Conservation (phyloP, 2,888 invertebrate genomes). For the Endomychus coccineus region DNA sequence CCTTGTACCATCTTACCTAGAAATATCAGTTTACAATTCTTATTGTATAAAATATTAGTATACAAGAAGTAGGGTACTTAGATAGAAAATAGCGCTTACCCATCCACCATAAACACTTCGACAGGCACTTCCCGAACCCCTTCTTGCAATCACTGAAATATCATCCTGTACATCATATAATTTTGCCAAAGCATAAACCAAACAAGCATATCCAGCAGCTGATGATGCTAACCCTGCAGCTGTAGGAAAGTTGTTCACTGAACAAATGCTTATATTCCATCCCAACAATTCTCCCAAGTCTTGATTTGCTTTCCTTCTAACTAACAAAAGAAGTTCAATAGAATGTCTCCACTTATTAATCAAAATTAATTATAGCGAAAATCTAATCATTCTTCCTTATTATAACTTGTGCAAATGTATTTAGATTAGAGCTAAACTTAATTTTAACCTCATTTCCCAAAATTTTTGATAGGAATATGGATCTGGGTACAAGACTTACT, state of each 20-base stretch:
- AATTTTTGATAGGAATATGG: too few relatives aligned
- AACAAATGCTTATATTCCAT: constrained; percentile 76
- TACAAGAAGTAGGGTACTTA: too few relatives aligned
- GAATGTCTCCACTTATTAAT: too few relatives aligned
- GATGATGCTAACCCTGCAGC: constrained; percentile 97
- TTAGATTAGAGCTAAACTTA: too few relatives aligned
- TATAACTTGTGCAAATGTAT: too few relatives aligned
- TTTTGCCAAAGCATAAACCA: constrained; percentile 72
- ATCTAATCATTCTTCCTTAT: too few relatives aligned
- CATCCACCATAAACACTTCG: constrained; percentile 92
- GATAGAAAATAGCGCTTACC: constrained; percentile 33
- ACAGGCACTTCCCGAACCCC: constrained; percentile 94
- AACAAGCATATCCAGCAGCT: constrained; percentile 95
- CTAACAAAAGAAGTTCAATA: constrained; percentile 36
- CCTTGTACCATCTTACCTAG: constrained; percentile 79
- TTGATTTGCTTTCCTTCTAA: constrained; percentile 43
- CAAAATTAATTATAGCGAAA: too few relatives aligned
- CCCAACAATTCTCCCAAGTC: constrained; percentile 43
- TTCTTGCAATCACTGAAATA: constrained; percentile 69
- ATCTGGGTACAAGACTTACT: constrained; percentile 53
- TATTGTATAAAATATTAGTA: too few relatives aligned
- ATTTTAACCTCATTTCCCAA: too few relatives aligned
- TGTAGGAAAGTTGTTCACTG: constrained; percentile 96
- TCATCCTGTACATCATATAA: constrained; percentile 64
- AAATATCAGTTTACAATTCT: too few relatives aligned